These are phyloP conservation scores for Cerceris rybyensis DNA, from an alignment of 2,888 invertebrate species.

Conservation along the genomic window DNA sequence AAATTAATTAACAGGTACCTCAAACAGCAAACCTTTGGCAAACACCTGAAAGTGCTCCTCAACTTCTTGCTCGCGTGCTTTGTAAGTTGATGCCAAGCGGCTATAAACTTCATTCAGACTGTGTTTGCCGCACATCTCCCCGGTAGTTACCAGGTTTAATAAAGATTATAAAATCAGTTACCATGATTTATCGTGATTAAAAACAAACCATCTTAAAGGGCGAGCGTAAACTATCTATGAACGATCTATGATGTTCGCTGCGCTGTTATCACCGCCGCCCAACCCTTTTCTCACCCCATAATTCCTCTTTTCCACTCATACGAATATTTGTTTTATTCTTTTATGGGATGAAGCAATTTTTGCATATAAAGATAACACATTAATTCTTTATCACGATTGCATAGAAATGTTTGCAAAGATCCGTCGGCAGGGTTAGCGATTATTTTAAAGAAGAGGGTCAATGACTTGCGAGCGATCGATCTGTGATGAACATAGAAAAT, in stretches of 20 bases:
- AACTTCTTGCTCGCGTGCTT: conserved; percentile 37
- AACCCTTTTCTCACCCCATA: background rate
- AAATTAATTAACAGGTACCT: conserved; percentile 65
- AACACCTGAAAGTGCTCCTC: conserved; percentile 58
- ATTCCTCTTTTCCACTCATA: background rate
- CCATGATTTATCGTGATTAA: conserved; percentile 66
- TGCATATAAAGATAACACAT: no score
- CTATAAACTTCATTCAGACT: conserved; percentile 14
- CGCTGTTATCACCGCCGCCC: background rate
- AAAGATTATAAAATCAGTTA: conserved; percentile 70
- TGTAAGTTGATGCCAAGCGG: conserved; percentile 14
- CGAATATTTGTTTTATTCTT: background rate
- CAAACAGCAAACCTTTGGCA: conserved; percentile 61
- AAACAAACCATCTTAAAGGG: conserved; percentile 50
- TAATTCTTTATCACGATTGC: no score
- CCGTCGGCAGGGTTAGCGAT: no score
- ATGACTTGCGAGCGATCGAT: no score
- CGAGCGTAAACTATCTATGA: conserved; percentile 23
- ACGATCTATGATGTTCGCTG: conserved; percentile 11
- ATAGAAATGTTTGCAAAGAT: no score
- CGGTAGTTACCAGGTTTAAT: conserved; percentile 58
- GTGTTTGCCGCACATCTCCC: background rate
- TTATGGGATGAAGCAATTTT: background rate
- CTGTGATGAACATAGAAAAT: no score
- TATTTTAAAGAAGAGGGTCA: no score